A percentile compares a stretch with the other conserved stretches of the same genome.
Conservation (phyloP, 2,888 invertebrate genomes). For the Tetragonula carbonaria region DNA sequence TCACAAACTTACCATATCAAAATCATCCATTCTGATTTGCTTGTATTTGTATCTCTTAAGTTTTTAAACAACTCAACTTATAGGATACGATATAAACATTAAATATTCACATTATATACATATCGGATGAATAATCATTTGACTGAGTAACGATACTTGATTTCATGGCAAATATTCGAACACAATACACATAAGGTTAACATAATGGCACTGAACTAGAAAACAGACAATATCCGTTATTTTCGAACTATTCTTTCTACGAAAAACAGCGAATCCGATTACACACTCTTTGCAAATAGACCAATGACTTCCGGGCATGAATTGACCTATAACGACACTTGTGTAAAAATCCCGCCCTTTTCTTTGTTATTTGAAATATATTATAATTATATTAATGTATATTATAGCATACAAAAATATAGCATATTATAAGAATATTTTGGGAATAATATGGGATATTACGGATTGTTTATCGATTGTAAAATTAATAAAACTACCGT, state of each 20-base stretch:
- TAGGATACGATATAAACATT: too few species aligned
- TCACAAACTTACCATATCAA: constrained; percentile 30
- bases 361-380: background rate
- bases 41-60: background rate
- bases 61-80: background rate
- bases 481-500: constrained; percentile 44
- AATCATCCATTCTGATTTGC: constrained; percentile 23
- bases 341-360: constrained; percentile 9
- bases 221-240: constrained; percentile 3
- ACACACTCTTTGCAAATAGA: constrained; percentile 2
- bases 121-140: too few species aligned
- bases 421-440: background rate
- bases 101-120: too few species aligned
- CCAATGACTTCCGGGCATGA: constrained; percentile 13
- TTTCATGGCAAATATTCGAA: background rate
- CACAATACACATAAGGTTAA: background rate
- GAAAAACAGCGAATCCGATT: constrained; percentile 24
- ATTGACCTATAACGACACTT: constrained; percentile 21
- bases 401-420: background rate
- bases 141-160: too few species aligned
- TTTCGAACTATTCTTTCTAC: constrained; percentile 18
- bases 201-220: background rate
- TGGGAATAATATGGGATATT: constrained; percentile 18
- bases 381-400: background rate
- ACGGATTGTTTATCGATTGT: constrained; percentile 25